These are phyloP conservation scores for Sebastes iracundus DNA, from an alignment of 2,797 vertebrate genomes.

Conservation along the genomic window DNA sequence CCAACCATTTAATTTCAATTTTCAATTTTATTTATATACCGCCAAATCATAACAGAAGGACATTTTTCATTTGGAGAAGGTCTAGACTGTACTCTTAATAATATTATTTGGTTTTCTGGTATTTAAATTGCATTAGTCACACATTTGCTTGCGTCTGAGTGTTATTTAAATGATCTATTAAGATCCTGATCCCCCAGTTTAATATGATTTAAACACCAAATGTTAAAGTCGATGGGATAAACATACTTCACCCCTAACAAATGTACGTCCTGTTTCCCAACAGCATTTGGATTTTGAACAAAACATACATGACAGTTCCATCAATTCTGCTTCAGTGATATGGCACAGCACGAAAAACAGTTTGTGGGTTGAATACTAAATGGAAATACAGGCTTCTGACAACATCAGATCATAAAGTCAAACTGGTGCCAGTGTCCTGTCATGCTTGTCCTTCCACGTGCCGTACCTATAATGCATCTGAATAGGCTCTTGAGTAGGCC, in stretches of 20 bases:
- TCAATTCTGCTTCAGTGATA: neutral
- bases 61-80: no score
- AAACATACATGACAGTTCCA: neutral
- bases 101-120: neutral
- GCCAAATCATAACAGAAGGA: no score
- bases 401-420: constrained; percentile 20
- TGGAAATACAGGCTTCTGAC: constrained; percentile 7
- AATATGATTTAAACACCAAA: neutral
- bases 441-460: constrained; percentile 70
- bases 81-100: neutral
- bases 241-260: neutral
- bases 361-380: constrained; percentile 19
- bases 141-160: neutral
- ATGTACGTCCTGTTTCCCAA: neutral
- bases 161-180: neutral
- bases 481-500: constrained; percentile 67
- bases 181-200: neutral
- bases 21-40: no score
- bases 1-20: neutral
- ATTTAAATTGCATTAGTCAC: neutral
- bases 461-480: constrained; percentile 69
- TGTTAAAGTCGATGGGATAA: neutral
- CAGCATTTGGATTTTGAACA: neutral
- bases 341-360: constrained; percentile 2
- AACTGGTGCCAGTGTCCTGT: constrained; percentile 61